Evolutionary conservation across 2,113 vertebrate genomes (phyloP).

Genomic region (Holacanthus passer): DNA sequence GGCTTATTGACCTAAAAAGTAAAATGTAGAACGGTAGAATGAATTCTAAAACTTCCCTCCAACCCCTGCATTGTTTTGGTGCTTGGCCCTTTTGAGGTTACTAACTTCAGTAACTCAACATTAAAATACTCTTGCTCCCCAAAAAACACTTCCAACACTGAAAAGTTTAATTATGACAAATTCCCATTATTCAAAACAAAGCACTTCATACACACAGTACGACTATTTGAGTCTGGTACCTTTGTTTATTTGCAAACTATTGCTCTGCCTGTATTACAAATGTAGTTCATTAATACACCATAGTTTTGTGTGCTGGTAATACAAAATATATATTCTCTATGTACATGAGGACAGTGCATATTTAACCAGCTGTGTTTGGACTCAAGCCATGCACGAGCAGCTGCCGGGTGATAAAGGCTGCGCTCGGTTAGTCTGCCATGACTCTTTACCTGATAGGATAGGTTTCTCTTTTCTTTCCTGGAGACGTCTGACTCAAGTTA

Average conservation of each 20-base stretch:
- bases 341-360: conserved; percentile 81
- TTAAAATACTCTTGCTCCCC: neutral
- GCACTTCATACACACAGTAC: neutral
- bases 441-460: conserved; percentile 68
- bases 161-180: conserved; percentile 27
- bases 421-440: conserved; percentile 26
- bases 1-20: neutral
- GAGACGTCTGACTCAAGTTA: conserved; percentile 42
- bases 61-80: conserved; percentile 29
- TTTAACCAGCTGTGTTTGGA: conserved; percentile 66
- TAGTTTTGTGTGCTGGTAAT: conserved; percentile 56
- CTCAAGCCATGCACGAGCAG: conserved; percentile 50
- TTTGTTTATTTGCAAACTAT: conserved; percentile 41
- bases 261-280: conserved; percentile 44
- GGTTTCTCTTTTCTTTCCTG: neutral
- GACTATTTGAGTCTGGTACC: conserved; percentile 8
- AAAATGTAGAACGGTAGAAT: neutral
- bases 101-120: neutral
- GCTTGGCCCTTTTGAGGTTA: conserved; percentile 12
- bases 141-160: neutral
- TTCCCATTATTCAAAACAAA: neutral
- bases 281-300: conserved; percentile 37
- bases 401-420: conserved; percentile 49
- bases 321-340: conserved; percentile 84
- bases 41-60: neutral